Base-by-base conservation (phyloP, 2,113 vertebrate species). In the Mustela lutreola region DNA sequence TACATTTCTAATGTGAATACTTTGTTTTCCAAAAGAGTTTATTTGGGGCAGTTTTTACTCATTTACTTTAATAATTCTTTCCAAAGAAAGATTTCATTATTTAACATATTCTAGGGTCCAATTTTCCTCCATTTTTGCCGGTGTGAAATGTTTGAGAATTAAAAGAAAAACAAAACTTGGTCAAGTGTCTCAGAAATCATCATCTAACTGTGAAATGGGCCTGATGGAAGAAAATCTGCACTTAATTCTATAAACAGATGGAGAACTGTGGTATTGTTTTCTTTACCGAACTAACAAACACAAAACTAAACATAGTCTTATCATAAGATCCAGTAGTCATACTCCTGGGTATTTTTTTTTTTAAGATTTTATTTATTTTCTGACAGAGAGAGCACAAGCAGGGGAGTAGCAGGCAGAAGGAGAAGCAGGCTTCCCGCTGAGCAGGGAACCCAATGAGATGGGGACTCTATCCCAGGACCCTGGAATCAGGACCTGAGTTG, bases 151-250 rank as follows among this genome's bases (percentile, higher is more conserved):
- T 89, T 89, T 89, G 71, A 58, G 36, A 94, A 82, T 42, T 91
- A 88, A 95, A 94, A 87, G 28, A 60, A 93, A 86, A 91, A 92
- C 15, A 88, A 97, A 95, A 76, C 53, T 83, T 87, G 9, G 39
- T 88, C 63, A 94, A 80, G 11, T 81, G 28, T 94, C 28, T 79
- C 62, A 89, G 83, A 97, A 97, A 79, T 42, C 63, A 82, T 91
- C 63, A 92, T 50, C 50, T 90, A 58, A 83, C 63, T 92, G n/a
- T 70, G 62, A 80, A 97, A 97, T 70, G n/a, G 12, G 53, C 12
- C 75, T 58, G 83, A 86, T 76, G 22, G 53, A 33, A 62, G 63
- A 93, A 93, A 87, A 48, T 24, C 8, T 96, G 22, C 10, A 48
- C 31, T 86, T 94, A 88, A 85, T 96, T 58, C 15, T 91, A 88